Percentiles rank a stretch among this genome's conserved stretches.
These are phyloP conservation scores for Gobius niger DNA, from an alignment of 2,113 vertebrate genomes.

Conservation along the genomic window DNA sequence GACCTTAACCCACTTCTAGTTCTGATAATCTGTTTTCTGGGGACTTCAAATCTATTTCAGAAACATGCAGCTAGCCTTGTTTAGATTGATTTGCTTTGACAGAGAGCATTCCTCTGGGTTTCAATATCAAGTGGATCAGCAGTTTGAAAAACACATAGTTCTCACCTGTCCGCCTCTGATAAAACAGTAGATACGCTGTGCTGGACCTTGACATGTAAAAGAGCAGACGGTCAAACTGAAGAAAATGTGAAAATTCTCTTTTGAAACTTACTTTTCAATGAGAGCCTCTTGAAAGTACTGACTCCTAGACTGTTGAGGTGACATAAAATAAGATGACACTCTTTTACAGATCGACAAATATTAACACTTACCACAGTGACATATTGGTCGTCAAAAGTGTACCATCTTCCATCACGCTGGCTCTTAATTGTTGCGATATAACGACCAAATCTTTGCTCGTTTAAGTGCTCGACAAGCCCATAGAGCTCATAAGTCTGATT, in stretches of 20 bases:
- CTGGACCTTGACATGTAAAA: slow-evolving; percentile 29
- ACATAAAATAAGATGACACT: neutral
- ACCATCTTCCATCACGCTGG: neutral
- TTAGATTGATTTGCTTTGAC: too few species aligned
- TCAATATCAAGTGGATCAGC: slow-evolving; percentile 52
- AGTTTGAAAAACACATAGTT: neutral
- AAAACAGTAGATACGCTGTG: slow-evolving; percentile 59
- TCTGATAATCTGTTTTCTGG: too few species aligned
- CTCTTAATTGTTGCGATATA: neutral
- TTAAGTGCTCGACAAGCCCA: neutral
- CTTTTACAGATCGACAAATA: neutral
- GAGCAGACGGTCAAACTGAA: neutral
- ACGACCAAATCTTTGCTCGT: neutral
- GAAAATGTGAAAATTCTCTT: neutral
- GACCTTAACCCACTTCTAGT: too few species aligned
- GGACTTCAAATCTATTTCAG: too few species aligned
- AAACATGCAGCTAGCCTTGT: too few species aligned
- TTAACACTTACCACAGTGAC: neutral
- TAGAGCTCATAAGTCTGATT: slow-evolving; percentile 1
- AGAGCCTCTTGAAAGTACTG: neutral
- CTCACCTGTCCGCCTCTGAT: slow-evolving; percentile 39
- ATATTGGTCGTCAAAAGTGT: neutral
- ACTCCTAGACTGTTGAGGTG: neutral
- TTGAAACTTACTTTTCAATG: neutral
- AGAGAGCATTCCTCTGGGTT: too few species aligned